Conservation (phyloP, 2,113 vertebrate genomes). For the Micromys minutus region DNA sequence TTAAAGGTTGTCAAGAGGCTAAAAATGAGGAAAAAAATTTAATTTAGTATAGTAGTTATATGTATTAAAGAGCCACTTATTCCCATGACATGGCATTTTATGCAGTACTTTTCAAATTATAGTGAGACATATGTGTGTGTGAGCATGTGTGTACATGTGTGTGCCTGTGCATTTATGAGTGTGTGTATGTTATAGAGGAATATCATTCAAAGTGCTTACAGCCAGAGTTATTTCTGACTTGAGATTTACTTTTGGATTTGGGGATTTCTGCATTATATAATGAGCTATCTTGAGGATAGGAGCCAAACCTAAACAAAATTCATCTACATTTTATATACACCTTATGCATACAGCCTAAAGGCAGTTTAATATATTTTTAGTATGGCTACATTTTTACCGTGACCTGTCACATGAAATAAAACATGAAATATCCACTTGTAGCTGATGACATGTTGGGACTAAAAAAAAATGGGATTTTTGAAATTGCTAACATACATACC, state of each 20-base stretch:
- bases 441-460: not conserved
- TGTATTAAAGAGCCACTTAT: not conserved
- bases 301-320: not conserved
- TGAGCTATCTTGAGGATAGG: not conserved
- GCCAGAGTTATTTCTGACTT: not conserved
- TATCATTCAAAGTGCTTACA: not conserved
- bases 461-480: not conserved
- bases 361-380: constrained; percentile 17
- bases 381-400: not conserved
- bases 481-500: not conserved
- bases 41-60: constrained; percentile 19
- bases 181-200: not conserved
- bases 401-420: not conserved
- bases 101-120: constrained; percentile 20
- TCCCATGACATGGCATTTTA: not conserved
- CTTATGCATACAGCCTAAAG: not conserved
- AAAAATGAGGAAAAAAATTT: constrained; percentile 46
- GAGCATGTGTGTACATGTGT: not conserved
- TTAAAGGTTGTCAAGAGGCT: constrained; percentile 6
- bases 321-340: not conserved
- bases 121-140: not conserved
- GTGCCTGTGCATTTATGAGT: not conserved
- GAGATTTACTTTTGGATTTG: not conserved
- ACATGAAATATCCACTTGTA: not conserved
- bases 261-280: not conserved